These are phyloP conservation scores for Promerops cafer DNA, from an alignment of 2,113 vertebrate species.

Conservation along the genomic window DNA sequence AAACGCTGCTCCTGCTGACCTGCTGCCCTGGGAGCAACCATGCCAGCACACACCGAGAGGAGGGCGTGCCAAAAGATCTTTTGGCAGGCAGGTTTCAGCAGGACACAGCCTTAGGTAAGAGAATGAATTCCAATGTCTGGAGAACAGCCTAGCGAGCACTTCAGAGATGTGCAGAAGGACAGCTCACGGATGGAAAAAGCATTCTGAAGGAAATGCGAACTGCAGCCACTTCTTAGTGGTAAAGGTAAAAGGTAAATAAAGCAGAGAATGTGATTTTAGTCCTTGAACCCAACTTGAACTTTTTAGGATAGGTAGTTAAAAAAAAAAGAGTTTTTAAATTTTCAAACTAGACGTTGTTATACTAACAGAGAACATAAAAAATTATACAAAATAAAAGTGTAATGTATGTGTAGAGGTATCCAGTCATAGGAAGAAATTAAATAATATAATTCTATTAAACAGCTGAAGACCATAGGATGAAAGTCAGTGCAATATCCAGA, in stretches of 20 bases:
- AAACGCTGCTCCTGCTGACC: neutral
- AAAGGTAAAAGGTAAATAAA: neutral
- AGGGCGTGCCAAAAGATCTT: rapidly evolving
- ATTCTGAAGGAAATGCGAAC: neutral
- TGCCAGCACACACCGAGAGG: rapidly evolving
- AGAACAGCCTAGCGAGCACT: neutral
- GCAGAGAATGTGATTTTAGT: neutral
- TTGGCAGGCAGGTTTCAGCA: neutral
- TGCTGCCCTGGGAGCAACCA: neutral
- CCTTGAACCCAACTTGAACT: neutral
- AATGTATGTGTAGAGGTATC: neutral
- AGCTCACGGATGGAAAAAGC: neutral
- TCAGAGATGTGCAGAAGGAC: neutral
- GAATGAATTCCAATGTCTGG: neutral
- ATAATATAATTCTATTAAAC: neutral
- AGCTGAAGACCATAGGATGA: neutral
- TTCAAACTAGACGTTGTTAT: neutral
- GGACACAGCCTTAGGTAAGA: neutral
- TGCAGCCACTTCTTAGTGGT: neutral
- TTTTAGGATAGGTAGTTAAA: neutral
- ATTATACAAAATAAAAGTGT: neutral
- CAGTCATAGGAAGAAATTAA: neutral
- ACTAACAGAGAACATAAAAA: neutral
- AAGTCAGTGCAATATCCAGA: neutral
- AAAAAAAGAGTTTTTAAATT: neutral